These are phyloP conservation scores for Drosophila sechellia DNA, from an alignment of 1,140 invertebrate genomes.

Conservation along the genomic window DNA sequence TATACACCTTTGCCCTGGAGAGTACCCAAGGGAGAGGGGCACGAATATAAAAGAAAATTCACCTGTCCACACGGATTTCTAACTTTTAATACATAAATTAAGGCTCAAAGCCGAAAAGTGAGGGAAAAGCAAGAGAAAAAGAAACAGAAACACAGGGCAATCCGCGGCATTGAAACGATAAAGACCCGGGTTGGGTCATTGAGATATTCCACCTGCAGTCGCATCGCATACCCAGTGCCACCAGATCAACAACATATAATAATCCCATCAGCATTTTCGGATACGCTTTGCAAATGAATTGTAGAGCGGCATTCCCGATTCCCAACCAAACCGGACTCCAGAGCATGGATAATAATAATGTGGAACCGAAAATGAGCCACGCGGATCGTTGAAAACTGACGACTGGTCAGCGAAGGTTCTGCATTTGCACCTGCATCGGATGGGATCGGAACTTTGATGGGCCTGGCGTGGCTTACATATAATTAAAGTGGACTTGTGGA, in stretches of 20 bases:
- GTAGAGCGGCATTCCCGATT: slow-evolving; percentile 55
- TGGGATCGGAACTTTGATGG: slow-evolving; percentile 65
- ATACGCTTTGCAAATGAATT: slow-evolving; percentile 83
- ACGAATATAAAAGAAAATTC: slow-evolving; percentile 40
- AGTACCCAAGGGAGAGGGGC: neutral
- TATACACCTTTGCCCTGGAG: slow-evolving; percentile 48
- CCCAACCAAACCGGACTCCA: slow-evolving; percentile 34
- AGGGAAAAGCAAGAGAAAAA: slow-evolving; percentile 10
- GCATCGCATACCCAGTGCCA: slow-evolving; percentile 39
- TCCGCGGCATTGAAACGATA: slow-evolving; percentile 74
- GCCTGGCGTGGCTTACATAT: slow-evolving; percentile 63
- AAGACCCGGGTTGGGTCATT: slow-evolving; percentile 53
- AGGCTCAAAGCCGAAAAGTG: slow-evolving; percentile 62
- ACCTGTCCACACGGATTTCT: slow-evolving; percentile 83
- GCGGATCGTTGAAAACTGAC: slow-evolving; percentile 46
- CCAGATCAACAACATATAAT: slow-evolving; percentile 75
- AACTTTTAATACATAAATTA: slow-evolving; percentile 82
- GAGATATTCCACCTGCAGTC: slow-evolving; percentile 77
- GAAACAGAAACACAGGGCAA: slow-evolving; percentile 57
- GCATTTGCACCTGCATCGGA: slow-evolving; percentile 75
- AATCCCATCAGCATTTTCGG: slow-evolving; percentile 83
- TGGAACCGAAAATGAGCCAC: slow-evolving; percentile 78
- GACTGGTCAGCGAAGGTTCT: slow-evolving; percentile 43
- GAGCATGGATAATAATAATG: slow-evolving; percentile 82
- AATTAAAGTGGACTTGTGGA: slow-evolving; percentile 82